These are phyloP conservation scores for Pimephales promelas DNA, from an alignment of 2,113 vertebrate genomes.

Conservation along the genomic window DNA sequence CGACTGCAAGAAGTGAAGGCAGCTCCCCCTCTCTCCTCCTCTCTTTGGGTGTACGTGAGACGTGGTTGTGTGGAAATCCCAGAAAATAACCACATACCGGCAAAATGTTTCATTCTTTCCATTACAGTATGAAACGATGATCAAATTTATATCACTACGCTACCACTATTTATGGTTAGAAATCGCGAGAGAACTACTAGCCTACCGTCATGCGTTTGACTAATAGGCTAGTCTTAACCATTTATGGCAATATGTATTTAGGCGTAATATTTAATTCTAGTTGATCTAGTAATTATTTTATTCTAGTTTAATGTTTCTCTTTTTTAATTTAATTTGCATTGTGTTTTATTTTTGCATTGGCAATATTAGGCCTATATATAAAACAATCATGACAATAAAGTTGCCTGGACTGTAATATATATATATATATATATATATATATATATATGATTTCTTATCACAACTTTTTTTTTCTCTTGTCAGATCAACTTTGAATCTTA, in stretches of 20 bases:
- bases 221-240: too few relatives aligned
- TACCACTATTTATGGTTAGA: background rate
- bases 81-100: background rate
- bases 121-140: background rate
- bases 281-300: too few relatives aligned
- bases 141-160: background rate
- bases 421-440: too few relatives aligned
- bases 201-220: background rate
- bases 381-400: background rate
- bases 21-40: background rate
- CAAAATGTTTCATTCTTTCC: background rate
- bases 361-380: background rate
- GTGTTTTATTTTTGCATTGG: background rate
- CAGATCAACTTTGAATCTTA: too few relatives aligned
- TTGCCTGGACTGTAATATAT: too few relatives aligned
- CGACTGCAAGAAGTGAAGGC: too few relatives aligned
- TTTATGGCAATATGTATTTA: background rate
- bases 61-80: conserved; percentile 26
- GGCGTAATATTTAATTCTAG: too few relatives aligned
- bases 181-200: background rate
- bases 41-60: background rate
- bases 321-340: background rate
- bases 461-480: too few relatives aligned
- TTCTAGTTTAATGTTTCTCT: too few relatives aligned
- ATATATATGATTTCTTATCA: too few relatives aligned